Conservation (phyloP, 2,797 vertebrate genomes). For the Serranus cabrilla region DNA sequence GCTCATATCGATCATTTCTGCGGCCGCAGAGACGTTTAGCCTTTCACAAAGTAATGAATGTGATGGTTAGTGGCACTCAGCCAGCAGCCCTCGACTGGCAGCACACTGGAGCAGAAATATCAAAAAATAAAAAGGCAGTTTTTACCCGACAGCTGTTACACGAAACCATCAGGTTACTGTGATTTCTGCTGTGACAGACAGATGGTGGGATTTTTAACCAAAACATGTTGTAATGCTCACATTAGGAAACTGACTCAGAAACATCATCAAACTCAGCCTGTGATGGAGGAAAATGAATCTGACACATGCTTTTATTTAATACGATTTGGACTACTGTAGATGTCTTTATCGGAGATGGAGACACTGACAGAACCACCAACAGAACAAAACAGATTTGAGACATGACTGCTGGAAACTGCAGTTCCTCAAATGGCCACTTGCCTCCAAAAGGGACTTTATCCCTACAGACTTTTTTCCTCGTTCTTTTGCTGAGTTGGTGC, state of each 20-base stretch:
- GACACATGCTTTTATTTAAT: no score
- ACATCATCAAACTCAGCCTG: background rate
- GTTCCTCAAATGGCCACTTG: no score
- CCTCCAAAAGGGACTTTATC: no score
- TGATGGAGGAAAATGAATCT: no score
- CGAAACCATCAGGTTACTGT: conserved; percentile 30
- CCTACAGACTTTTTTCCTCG: no score
- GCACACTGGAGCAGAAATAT: conserved; percentile 10
- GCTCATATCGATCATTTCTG: conserved; percentile 47
- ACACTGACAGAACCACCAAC: no score
- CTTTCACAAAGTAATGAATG: conserved; percentile 49
- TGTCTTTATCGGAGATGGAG: no score
- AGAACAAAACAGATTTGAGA: no score
- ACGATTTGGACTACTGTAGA: no score
- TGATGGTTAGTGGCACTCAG: conserved; percentile 34
- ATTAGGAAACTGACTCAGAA: background rate
- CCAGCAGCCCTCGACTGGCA: conserved; percentile 14
- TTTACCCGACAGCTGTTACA: conserved; percentile 35
- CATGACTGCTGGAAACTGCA: no score
- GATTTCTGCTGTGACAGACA: conserved; percentile 51
- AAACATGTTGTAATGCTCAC: background rate
- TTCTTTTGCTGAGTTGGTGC: no score
- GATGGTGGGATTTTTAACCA: conserved; percentile 10
- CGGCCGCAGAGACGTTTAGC: conserved; percentile 35
- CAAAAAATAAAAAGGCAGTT: conserved; percentile 18